Evolutionary conservation across 2,888 invertebrate genomes (phyloP).

Genomic region (Ellobium chinense): DNA sequence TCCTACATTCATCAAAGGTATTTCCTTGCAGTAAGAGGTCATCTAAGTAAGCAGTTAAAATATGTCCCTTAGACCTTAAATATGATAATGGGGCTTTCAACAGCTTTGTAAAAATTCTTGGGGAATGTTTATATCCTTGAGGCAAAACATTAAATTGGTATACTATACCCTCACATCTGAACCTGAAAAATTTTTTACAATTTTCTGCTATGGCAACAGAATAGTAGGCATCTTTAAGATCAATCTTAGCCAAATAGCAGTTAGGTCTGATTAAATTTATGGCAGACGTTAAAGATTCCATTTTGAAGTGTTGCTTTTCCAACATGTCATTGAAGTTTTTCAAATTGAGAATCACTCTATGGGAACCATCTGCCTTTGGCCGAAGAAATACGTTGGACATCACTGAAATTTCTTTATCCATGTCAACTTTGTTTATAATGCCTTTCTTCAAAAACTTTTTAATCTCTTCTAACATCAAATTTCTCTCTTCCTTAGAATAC

Average conservation of each 20-base stretch:
- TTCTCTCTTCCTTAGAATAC: neutral
- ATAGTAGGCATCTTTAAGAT: slow-evolving; percentile 13
- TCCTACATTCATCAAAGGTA: neutral
- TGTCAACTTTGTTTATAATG: neutral
- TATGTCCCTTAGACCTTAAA: neutral
- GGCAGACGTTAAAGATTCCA: neutral
- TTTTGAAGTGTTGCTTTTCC: neutral
- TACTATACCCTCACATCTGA: neutral
- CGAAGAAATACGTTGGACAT: neutral
- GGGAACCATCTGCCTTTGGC: neutral
- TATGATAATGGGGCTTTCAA: neutral
- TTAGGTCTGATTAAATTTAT: neutral
- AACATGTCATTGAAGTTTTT: neutral
- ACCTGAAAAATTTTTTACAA: neutral
- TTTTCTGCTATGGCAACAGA: neutral
- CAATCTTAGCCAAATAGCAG: neutral
- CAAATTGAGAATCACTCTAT: neutral
- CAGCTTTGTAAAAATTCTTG: neutral
- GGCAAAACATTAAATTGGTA: slow-evolving; percentile 16
- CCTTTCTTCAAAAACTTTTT: neutral
- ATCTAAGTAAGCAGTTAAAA: neutral
- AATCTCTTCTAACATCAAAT: neutral
- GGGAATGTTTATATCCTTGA: neutral
- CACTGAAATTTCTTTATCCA: too few species aligned
- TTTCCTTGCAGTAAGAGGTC: neutral